Percentiles rank a stretch among this genome's conserved stretches.
phyloP scores from a whole-genome alignment of 2,888 invertebrate genomes.

The Athrips mouffetella region DNA sequence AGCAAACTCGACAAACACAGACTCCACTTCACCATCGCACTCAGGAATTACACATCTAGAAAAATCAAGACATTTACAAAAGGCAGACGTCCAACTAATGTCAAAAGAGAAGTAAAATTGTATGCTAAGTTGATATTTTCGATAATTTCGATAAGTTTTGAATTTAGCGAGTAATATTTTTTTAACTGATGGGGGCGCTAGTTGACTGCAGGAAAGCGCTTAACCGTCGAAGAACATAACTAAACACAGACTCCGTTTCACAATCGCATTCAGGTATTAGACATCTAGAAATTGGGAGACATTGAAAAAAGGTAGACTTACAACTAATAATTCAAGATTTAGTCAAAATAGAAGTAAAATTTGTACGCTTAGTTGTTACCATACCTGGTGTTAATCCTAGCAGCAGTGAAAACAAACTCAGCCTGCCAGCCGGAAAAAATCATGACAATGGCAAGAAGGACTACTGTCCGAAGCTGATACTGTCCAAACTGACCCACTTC shows the following conservation, averaged over 20 bases:
- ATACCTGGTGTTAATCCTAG: slow-evolving; percentile 31
- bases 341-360: no score
- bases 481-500: slow-evolving; percentile 74
- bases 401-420: slow-evolving; percentile 80
- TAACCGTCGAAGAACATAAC: no score
- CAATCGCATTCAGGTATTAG: slow-evolving; percentile 6
- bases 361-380: no score
- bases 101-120: no score
- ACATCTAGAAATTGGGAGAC: background rate
- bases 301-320: background rate
- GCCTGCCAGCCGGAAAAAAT: slow-evolving; percentile 71
- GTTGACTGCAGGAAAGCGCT: no score
- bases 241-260: background rate
- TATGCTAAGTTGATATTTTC: no score
- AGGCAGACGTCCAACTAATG: no score
- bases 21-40: background rate
- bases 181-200: no score
- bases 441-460: slow-evolving; percentile 74
- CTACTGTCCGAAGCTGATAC: slow-evolving; percentile 76
- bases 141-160: no score
- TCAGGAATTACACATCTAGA: slow-evolving; percentile 6
- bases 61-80: background rate
- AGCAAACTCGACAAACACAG: no score
- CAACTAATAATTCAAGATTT: no score
- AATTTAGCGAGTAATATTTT: no score